Evolutionary conservation across 2,888 invertebrate genomes (phyloP).

Genomic region (Hirtodrosophila histrioides): DNA sequence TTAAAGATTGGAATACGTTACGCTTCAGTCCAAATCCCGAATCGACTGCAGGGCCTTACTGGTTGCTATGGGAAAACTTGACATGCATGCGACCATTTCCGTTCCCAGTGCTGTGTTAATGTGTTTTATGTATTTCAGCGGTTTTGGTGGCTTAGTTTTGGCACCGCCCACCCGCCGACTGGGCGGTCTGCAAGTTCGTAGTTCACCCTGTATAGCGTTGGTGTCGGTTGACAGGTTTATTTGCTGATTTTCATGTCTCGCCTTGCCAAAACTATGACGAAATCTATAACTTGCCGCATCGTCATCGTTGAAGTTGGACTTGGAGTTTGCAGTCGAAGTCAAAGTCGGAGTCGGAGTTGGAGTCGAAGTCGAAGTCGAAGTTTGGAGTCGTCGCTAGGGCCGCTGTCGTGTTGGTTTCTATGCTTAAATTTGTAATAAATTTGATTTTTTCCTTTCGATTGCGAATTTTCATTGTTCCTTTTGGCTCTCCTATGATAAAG

Average conservation of each 20-base stretch:
- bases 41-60: conserved; percentile 57
- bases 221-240: conserved; percentile 81
- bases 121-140: conserved; percentile 79
- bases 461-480: conserved; percentile 64
- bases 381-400: conserved; percentile 40
- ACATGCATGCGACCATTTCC: conserved; percentile 70
- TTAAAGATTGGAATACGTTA: conserved; percentile 58
- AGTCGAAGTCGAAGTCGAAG: conserved; percentile 26
- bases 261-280: conserved; percentile 71
- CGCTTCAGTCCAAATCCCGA: conserved; percentile 53
- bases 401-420: conserved; percentile 61
- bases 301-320: conserved; percentile 21
- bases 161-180: conserved; percentile 70
- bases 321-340: conserved; percentile 5
- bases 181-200: conserved; percentile 65
- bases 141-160: conserved; percentile 75
- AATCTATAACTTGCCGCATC: conserved; percentile 79
- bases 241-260: conserved; percentile 66
- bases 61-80: conserved; percentile 60
- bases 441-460: conserved; percentile 81
- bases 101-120: conserved; percentile 78
- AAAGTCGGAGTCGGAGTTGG: conserved; percentile 16
- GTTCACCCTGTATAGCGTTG: conserved; percentile 69
- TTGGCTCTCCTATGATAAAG: conserved; percentile 72
- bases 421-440: conserved; percentile 80